Evolutionary conservation across 2,113 vertebrate species (phyloP), one percentile per base, ranked within the genome.

Genomic region (Elanoides forficatus): DNA sequence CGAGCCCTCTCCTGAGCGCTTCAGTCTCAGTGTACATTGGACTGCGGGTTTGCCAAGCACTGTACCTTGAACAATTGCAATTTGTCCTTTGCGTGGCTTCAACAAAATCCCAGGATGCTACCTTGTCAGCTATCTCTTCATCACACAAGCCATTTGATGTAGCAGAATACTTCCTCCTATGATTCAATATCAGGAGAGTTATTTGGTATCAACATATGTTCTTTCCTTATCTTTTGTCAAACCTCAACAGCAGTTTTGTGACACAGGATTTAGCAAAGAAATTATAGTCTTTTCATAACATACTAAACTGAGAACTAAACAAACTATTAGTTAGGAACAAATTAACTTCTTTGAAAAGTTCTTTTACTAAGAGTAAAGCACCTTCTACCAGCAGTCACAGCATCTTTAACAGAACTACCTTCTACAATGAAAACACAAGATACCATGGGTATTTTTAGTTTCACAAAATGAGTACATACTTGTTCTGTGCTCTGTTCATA

Each of bases 401-500:
- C 56, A n/a, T 10, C 55, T 66, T 45, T 52, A 81, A 58, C 43
- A 53, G 53, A 94, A 60, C 36, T 65, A 32, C 43, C 48, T 73
- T 85, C 81, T 78, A 52, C 60, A 73, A 32, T 1, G n/a, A 90
- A 34, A 47, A 56, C 48, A 60, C 5, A 13, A 22, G 63, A 62
- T 29, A 30, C 7, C 13, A 5, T 0, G 5, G 36, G 36, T 3
- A 10, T 30, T 92, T 93, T 63, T 53, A 47, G 26, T 26, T 78
- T 75, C 81, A 53, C 10, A 62, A 71, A 85, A n/a, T 2, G 81
- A 81, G 86, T 92, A 98, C 99, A 1, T 98, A 99, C 99, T 99
- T 99, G 98, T 99, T 99, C 98, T 99, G 99, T 76, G 99, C 98
- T 98, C 99, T 98, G 98, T 99, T 99, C 98, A 99, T 99, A 98